Evolutionary conservation across 2,888 invertebrate species (phyloP).

Genomic region (Nezara viridula): DNA sequence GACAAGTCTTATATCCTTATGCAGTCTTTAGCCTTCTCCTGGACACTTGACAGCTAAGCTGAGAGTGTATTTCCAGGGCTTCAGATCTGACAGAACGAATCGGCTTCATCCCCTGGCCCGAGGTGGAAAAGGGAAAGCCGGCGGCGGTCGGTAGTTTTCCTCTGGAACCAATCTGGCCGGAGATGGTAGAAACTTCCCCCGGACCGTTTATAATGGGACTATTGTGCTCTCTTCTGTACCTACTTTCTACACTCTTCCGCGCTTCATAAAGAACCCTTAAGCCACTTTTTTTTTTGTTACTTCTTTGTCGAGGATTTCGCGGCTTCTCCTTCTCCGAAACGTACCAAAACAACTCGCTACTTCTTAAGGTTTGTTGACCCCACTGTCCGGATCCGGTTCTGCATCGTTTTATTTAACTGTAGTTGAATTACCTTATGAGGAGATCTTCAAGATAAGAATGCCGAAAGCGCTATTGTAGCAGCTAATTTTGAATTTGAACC

Average conservation of each 20-base stretch:
- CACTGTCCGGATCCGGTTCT: not conserved
- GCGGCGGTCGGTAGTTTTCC: not conserved
- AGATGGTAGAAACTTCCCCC: not conserved
- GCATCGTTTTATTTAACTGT: not conserved
- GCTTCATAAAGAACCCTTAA: not conserved
- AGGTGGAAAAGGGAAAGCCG: constrained; percentile 18
- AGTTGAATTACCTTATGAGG: not conserved
- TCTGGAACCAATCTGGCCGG: not conserved
- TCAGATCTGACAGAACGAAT: not conserved
- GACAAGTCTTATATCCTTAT: no score
- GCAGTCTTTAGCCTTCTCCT: no score
- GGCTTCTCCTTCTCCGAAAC: not conserved
- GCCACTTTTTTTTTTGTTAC: not conserved
- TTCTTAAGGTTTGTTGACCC: not conserved
- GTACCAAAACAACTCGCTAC: not conserved
- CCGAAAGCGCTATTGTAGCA: not conserved
- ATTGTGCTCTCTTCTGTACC: not conserved
- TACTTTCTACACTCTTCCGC: not conserved
- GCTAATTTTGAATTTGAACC: no score
- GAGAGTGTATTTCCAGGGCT: not conserved
- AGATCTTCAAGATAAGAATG: not conserved
- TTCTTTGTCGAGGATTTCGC: constrained; percentile 32
- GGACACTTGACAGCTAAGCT: not conserved
- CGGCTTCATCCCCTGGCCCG: not conserved
- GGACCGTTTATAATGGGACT: constrained; percentile 22